Evolutionary conservation across 2,113 vertebrate genomes (phyloP).

Genomic region (Corythornis cristatus): DNA sequence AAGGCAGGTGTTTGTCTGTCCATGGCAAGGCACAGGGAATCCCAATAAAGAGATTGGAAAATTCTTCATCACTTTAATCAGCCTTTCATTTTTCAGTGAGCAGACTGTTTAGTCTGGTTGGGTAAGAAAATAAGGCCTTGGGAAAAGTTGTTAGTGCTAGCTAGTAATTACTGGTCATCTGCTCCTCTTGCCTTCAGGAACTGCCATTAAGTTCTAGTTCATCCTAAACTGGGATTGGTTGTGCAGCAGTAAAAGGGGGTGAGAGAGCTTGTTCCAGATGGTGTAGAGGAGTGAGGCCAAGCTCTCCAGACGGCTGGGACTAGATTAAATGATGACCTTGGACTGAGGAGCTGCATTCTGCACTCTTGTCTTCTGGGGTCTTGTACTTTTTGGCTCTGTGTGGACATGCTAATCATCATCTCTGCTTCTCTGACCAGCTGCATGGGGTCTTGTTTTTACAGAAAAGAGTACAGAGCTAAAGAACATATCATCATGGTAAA

Average conservation of each 20-base stretch:
- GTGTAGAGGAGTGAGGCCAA: neutral
- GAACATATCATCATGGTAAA: neutral
- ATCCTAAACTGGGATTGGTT: neutral
- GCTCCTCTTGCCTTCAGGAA: neutral
- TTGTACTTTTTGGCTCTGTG: neutral
- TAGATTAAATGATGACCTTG: neutral
- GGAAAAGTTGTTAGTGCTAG: neutral
- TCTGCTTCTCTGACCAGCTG: neutral
- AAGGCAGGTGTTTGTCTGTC: neutral
- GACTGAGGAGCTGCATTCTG: neutral
- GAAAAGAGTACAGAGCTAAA: neutral
- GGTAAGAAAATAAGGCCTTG: neutral
- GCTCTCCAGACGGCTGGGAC: neutral
- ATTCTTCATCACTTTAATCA: neutral
- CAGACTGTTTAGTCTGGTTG: neutral
- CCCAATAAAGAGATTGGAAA: neutral
- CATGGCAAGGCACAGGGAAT: neutral
- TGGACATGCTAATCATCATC: neutral
- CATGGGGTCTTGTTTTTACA: neutral
- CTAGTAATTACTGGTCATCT: neutral
- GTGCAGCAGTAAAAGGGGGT: neutral
- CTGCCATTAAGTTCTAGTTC: neutral
- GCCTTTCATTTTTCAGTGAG: neutral
- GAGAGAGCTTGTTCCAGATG: neutral
- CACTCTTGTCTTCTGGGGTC: neutral